Conservation (phyloP, 2,888 invertebrate species). For the Seladonia tumulorum region DNA sequence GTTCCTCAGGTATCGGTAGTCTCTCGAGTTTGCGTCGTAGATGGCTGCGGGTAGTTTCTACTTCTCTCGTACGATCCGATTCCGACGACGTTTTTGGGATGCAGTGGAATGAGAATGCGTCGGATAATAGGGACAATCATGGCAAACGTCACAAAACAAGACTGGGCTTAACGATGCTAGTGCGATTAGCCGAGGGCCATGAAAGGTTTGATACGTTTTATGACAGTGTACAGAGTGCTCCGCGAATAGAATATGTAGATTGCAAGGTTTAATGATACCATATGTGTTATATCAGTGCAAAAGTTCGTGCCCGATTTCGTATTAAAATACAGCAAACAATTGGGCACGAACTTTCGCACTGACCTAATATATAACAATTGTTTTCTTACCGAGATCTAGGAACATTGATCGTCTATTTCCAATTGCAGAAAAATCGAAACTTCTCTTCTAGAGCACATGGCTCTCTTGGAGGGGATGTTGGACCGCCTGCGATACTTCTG, state of each 20-base stretch:
- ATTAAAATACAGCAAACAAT: no score
- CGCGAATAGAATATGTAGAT: background rate
- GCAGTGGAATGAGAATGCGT: slow-evolving; percentile 72
- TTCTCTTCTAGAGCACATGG: slow-evolving; percentile 92
- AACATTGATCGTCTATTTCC: background rate
- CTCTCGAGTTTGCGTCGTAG: slow-evolving; percentile 86
- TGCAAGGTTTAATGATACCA: background rate
- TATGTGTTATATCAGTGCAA: background rate
- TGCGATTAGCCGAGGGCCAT: slow-evolving; percentile 86
- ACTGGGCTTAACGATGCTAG: slow-evolving; percentile 89
- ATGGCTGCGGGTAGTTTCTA: slow-evolving; percentile 85
- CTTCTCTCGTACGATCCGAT: slow-evolving; percentile 85
- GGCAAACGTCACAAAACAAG: slow-evolving; percentile 85
- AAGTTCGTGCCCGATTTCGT: no score
- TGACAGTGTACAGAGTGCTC: background rate
- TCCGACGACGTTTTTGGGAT: slow-evolving; percentile 80
- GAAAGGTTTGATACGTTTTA: slow-evolving; percentile 83
- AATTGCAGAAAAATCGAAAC: slow-evolving; percentile 87
- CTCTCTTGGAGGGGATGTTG: slow-evolving; percentile 90
- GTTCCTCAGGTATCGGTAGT: slow-evolving; percentile 81
- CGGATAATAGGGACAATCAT: slow-evolving; percentile 65
- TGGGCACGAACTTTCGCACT: no score
- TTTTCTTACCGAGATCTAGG: no score
- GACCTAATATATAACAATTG: no score
- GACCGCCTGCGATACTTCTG: slow-evolving; percentile 87